Evolutionary conservation across 2,797 vertebrate genomes (phyloP), one percentile per base, ranked within the genome.

Genomic region (Hyperoplus immaculatus): DNA sequence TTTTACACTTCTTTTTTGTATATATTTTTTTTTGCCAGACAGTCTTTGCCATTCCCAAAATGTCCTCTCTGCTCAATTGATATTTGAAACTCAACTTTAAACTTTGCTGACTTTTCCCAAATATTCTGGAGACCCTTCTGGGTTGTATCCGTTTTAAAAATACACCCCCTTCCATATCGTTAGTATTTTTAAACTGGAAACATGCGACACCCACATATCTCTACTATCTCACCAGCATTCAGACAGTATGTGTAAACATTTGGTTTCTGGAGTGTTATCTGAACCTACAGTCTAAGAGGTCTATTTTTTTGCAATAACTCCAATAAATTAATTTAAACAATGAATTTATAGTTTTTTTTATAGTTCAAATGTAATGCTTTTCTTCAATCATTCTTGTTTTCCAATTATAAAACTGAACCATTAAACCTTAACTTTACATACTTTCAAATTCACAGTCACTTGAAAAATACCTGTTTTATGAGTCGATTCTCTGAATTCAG

Each of bases 401-500:
- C 9, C 58, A 21, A n/a, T 0, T 39, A 69, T 50, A 8, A 69
- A n/a, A 42, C 1, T 21, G 38, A 73, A 64, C 11, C 13, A 11
- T 10, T 7, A 41, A 36, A 45, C 6, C 7, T 29, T 29, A 5
- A 39, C 10, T 12, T 9, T 50, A 42, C 16, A n/a, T 15, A 14
- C 55, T 58, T 83, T 79, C 47, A 56, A 29, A 72, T 54, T 68
- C 29, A 72, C 36, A 47, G 54, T 9, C 56, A 18, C 1, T 42
- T 2, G 18, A 70, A 50, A 49, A 73, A 38, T 92, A 97, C 97
- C 97, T 90, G 95, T 88, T 94, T 95, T 97, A 29, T 90, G 81
- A 51, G 84, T 55, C 13, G 87, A 90, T 71, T 98, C 97, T 93
- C 89, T 96, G 69, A 58, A 84, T 58, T 98, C 97, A 3, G 93